A percentile compares a stretch with the other conserved stretches of the same genome.
These are phyloP conservation scores for Drosophila eohydei DNA, from an alignment of 2,888 invertebrate species.

Conservation along the genomic window DNA sequence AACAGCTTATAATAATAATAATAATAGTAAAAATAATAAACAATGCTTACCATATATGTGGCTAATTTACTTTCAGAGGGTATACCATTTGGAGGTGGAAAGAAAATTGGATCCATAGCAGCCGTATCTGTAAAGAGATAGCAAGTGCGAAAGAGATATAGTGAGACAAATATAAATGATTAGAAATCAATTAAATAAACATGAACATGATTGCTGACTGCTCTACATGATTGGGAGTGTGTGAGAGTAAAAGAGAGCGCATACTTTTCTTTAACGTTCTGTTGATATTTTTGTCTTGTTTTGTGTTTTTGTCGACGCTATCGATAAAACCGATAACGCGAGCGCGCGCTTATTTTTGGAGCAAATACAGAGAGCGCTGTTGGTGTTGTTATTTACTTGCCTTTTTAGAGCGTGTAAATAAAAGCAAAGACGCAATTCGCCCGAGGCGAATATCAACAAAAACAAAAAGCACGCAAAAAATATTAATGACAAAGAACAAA, in stretches of 20 bases:
- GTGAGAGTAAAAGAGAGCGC: conserved; percentile 2
- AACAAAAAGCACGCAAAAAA: conserved; percentile 38
- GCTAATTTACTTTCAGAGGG: conserved; percentile 94
- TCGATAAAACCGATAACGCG: conserved; percentile 74
- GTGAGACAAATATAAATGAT: conserved; percentile 41
- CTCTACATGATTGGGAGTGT: neutral
- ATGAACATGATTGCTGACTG: conserved; percentile 43
- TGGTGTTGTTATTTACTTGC: conserved; percentile 28
- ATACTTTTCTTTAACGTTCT: conserved; percentile 17
- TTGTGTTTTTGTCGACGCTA: conserved; percentile 46
- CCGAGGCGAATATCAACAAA: conserved; percentile 48
- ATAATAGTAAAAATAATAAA: conserved; percentile 10
- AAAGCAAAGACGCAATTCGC: conserved; percentile 67
- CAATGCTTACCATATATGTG: conserved; percentile 90
- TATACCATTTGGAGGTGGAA: conserved; percentile 89
- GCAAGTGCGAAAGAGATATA: conserved; percentile 38
- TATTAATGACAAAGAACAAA: conserved; percentile 40
- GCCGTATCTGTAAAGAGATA: conserved; percentile 81
- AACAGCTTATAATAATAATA: conserved; percentile 3
- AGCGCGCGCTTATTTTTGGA: conserved; percentile 64
- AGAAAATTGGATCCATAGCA: conserved; percentile 91
- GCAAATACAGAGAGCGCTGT: conserved; percentile 31
- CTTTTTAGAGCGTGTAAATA: conserved; percentile 55
- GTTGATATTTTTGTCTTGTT: conserved; percentile 26
- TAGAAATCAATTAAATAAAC: conserved; percentile 79